Conservation (phyloP, 2,888 invertebrate genomes). For the Herminia tarsipennalis region DNA sequence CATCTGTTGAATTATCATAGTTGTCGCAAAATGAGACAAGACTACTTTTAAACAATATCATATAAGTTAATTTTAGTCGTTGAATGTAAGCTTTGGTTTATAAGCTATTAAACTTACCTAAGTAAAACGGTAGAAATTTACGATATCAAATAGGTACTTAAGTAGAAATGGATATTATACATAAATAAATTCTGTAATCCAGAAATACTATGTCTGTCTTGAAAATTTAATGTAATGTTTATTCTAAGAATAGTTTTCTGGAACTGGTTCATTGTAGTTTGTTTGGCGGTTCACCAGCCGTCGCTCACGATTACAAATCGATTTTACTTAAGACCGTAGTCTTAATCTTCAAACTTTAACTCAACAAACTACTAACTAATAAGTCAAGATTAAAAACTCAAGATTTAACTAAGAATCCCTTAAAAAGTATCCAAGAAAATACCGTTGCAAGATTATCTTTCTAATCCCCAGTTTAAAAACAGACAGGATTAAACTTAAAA, state of each 20-base stretch:
- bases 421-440: not conserved
- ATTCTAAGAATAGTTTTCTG: constrained; percentile 1
- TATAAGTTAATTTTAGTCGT: no score
- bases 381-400: constrained; percentile 1
- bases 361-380: constrained; percentile 1
- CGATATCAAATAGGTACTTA: no score
- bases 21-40: no score
- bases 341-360: constrained; percentile 4
- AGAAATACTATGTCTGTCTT: not conserved
- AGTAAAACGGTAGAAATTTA: no score
- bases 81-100: no score
- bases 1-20: no score
- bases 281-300: not conserved
- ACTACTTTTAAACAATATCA: no score
- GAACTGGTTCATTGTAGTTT: constrained; percentile 2
- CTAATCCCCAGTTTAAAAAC: no score
- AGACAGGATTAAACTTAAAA: not conserved
- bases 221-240: not conserved
- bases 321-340: not conserved
- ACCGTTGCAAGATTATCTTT: not conserved
- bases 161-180: no score
- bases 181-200: not conserved
- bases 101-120: no score
- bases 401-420: not conserved
- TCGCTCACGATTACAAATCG: constrained; percentile 4